phyloP scores from a whole-genome alignment of 2,797 vertebrate species.

The Hypotaenidia philippensis region DNA sequence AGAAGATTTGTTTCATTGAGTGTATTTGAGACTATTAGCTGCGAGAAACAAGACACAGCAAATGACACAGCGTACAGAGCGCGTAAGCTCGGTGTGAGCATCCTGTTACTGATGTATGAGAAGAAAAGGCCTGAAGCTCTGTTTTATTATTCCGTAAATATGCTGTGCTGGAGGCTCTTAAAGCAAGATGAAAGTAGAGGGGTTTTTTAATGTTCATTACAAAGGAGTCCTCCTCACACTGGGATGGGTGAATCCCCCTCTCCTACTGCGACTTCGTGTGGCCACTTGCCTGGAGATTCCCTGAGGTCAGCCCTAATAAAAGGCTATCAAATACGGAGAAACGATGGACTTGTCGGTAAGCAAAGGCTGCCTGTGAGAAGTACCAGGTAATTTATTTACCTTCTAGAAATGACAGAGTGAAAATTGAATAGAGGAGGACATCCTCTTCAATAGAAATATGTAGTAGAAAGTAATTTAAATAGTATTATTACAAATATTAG shows the following conservation, averaged over 20 bases:
- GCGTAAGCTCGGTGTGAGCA: neutral
- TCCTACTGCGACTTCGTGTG: neutral
- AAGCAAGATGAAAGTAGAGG: conserved; percentile 49
- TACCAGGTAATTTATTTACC: neutral
- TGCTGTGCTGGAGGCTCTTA: conserved; percentile 49
- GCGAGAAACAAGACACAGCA: neutral
- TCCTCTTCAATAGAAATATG: neutral
- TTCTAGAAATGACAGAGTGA: neutral
- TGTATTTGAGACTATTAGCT: neutral
- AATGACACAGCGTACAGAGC: neutral
- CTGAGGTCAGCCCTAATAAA: conserved; percentile 13
- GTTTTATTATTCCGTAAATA: conserved; percentile 67
- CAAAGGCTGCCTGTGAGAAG: neutral
- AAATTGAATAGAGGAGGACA: neutral
- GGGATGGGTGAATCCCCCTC: neutral
- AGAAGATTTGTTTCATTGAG: neutral
- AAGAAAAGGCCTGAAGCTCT: conserved; percentile 50
- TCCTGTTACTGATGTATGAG: conserved; percentile 12
- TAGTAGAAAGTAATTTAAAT: neutral
- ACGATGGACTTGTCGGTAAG: neutral
- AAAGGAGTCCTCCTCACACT: conserved; percentile 35
- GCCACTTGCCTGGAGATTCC: conserved; percentile 10
- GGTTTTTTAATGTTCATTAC: neutral
- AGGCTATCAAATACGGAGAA: neutral
- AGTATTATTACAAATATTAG: neutral